Base-by-base conservation (phyloP, 1,140 invertebrate species). In the Habropoda laboriosa region DNA sequence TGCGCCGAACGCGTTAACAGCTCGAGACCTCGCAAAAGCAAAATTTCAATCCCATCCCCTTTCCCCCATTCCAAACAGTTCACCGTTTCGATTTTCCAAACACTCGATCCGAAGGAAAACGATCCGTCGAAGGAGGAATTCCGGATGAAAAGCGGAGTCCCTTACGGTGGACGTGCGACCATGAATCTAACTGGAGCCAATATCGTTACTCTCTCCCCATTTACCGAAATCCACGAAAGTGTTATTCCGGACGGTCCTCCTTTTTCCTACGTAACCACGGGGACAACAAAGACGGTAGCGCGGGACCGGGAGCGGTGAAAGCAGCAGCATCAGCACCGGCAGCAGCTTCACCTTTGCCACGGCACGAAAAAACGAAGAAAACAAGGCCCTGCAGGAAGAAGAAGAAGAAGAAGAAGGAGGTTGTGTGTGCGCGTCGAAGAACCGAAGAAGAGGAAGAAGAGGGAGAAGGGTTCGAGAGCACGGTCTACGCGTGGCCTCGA, bases 401-500 rank as follows among this genome's bases (percentile, higher is more conserved):
- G 51, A 68, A 57, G 38, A 76, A 18, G 55, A 61, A 75, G 60
- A 24, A 13, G 49, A 49, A 47, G 68, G 45, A 27, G 40, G 51
- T 35, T 32, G 55, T 18, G 47, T 21, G 60, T 18, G 32, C 35
- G 60, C 21, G 12, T 10, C n/a, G 30, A 2, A 16, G 55, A 21
- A 12, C n/a, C 24, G n/a, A 10, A n/a, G 51, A 68, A 57, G 38
- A 76, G 13, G 55, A 61, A 75, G 60, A 24, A 13, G 49, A 49
- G 53, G 68, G 45, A 27, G 49, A 70, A 42, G 35, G 51, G 30
- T 70, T 64, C 64, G 51, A 57, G 55, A 80, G 77, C 71, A 80
- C 40, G 78, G 87, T 88, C 82, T 87, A 89, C 92, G 92, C 92
- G 92, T 92, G 91, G 92, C 92, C 89, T 89, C 86, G 72, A 40